Evolutionary conservation across 2,113 vertebrate genomes (phyloP), one percentile per base, ranked within the genome.

Genomic region (Numenius arquata): DNA sequence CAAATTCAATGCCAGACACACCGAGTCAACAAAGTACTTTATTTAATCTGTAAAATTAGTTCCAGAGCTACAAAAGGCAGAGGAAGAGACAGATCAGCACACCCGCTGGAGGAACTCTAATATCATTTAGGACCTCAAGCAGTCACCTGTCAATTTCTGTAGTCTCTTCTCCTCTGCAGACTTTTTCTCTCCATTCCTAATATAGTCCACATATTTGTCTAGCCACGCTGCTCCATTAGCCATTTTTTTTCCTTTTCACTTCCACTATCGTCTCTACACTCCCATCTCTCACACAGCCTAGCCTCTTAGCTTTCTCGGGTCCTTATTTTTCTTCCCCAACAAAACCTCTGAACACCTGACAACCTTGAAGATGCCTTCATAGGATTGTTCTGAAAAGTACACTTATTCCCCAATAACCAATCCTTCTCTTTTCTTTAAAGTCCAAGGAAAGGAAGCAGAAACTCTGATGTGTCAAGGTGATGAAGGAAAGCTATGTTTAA

Each of bases 31-130:
- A 62, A 94, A 96, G 93, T 82, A 66, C 84, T 93, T 96, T 81
- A 97, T 95, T 98, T 97, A 96, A 97, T 97, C 95, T 96, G 91
- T 79, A 93, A 92, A 93, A 97, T 96, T 96, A 97, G 86, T 85
- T 95, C 72, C 85, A 72, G 56, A 96, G 67, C 72, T 95, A 74
- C 71, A 93, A 93, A 96, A 96, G 47, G 45, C 52, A 95, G 72
- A 96, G 56, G 47, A 89, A 95, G 77, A 96, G 70, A 58, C 58
- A 89, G 84, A 92, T 89, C 71, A 91, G 77, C 79, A 85, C 16
- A 40, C 53, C 52, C 8, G 8, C 66, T 95, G 66, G 53, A 95
- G 89, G 89, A 94, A 91, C 55, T 96, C 29, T 40, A 79, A 58
- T 91, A 95, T 90, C 40, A 85, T 71, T 93, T 94, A 89, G 59